phyloP scores from a whole-genome alignment of 2,888 invertebrate genomes.

The Melieria crassipennis region DNA sequence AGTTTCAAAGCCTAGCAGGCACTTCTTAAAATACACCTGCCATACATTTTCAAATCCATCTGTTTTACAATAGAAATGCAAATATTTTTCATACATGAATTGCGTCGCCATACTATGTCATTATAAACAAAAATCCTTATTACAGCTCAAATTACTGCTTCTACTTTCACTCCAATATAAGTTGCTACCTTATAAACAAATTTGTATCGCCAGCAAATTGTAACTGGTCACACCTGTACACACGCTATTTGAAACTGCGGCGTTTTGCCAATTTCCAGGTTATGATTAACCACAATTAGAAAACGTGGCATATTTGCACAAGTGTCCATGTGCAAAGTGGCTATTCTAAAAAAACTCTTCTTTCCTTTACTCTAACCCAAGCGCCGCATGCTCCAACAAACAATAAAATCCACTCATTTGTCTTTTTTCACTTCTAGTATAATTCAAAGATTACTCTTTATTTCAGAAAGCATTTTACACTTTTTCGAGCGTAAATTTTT shows the following conservation, averaged over 20 bases:
- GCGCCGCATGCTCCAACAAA: conserved; percentile 18
- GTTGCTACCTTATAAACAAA: too few relatives aligned
- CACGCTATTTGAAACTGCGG: neutral
- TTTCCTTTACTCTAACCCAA: neutral
- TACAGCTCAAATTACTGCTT: too few relatives aligned
- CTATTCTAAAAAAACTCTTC: neutral
- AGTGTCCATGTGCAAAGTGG: neutral
- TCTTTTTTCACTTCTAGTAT: conserved; percentile 40
- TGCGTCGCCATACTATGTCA: too few relatives aligned
- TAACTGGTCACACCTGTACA: neutral
- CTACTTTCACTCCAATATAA: too few relatives aligned
- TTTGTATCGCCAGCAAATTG: too few relatives aligned
- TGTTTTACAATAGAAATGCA: too few relatives aligned
- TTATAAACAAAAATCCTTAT: too few relatives aligned
- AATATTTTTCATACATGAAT: too few relatives aligned
- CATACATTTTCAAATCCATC: too few relatives aligned
- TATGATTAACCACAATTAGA: conserved; percentile 11
- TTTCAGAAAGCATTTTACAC: conserved; percentile 41
- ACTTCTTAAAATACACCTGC: too few relatives aligned
- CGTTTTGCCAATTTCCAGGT: conserved; percentile 23
- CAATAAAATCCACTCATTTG: conserved; percentile 33
- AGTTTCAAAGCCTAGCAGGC: too few relatives aligned
- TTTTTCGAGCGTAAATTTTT: conserved; percentile 26
- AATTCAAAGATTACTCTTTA: conserved; percentile 46
- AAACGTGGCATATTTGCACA: conserved; percentile 29